Evolutionary conservation across 2,113 vertebrate genomes (phyloP).

Genomic region (Hemiscyllium ocellatum): DNA sequence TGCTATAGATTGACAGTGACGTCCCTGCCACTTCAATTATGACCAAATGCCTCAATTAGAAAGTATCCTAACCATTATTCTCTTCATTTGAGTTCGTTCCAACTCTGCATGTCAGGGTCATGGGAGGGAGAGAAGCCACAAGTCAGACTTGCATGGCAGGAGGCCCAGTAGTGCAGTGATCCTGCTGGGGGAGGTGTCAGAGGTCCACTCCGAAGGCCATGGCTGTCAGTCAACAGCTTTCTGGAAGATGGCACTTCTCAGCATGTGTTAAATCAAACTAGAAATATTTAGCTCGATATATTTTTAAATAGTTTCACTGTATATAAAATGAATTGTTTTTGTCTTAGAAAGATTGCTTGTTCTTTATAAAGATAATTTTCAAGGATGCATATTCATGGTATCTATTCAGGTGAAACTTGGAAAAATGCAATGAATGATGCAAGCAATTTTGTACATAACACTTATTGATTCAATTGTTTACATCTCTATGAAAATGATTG

Average conservation of each 20-base stretch:
- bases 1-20: conserved; percentile 63
- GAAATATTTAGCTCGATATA: conserved; percentile 42
- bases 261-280: conserved; percentile 42
- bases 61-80: conserved; percentile 54
- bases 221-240: conserved; percentile 58
- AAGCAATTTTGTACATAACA: neutral
- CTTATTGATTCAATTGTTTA: conserved; percentile 21
- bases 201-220: conserved; percentile 54
- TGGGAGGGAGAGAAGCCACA: conserved; percentile 43
- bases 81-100: conserved; percentile 51
- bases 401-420: neutral
- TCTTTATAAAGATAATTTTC: neutral
- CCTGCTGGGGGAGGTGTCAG: conserved; percentile 65
- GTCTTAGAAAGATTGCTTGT: neutral
- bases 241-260: conserved; percentile 47
- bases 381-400: neutral
- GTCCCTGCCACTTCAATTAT: conserved; percentile 67
- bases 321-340: neutral
- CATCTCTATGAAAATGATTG: neutral
- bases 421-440: neutral
- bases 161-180: conserved; percentile 52
- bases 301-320: conserved; percentile 9
- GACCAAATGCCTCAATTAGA: conserved; percentile 50
- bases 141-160: conserved; percentile 52
- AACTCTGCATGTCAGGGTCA: conserved; percentile 58